Conservation (phyloP, 2,888 invertebrate genomes). For the Chaitophorus viminalis region DNA sequence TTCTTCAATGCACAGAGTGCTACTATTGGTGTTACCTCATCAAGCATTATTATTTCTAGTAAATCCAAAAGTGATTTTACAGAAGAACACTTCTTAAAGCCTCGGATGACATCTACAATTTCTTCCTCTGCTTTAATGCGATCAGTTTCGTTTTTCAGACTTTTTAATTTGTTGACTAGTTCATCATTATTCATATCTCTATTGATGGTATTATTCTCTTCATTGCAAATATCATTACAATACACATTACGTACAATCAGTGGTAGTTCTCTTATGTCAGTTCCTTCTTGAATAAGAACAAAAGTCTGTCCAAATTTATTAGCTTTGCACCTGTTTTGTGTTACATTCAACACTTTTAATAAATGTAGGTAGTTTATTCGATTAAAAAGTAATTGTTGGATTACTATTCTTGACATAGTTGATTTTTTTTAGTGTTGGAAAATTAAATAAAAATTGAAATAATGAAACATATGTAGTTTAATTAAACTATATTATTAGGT, state of each 20-base stretch:
- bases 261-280: constrained; percentile 76
- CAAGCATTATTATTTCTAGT: constrained; percentile 68
- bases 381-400: constrained; percentile 7
- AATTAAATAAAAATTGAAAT: no score
- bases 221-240: constrained; percentile 54
- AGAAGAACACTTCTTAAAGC: constrained; percentile 66
- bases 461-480: no score
- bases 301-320: constrained; percentile 68
- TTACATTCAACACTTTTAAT: constrained; percentile 15
- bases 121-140: constrained; percentile 64
- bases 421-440: no score
- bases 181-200: constrained; percentile 44
- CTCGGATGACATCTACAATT: constrained; percentile 66
- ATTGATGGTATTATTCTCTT: background rate
- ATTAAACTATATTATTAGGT: no score
- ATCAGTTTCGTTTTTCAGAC: constrained; percentile 50
- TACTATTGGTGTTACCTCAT: constrained; percentile 69
- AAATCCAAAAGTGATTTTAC: constrained; percentile 67
- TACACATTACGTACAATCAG: constrained; percentile 71
- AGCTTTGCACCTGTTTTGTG: constrained; percentile 37
- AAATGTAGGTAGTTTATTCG: constrained; percentile 16
- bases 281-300: constrained; percentile 76
- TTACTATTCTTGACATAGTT: constrained; percentile 51
- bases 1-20: constrained; percentile 69
- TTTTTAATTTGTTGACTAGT: constrained; percentile 22